Conservation (phyloP, 2,888 invertebrate species). For the Camptogramma bilineatum region DNA sequence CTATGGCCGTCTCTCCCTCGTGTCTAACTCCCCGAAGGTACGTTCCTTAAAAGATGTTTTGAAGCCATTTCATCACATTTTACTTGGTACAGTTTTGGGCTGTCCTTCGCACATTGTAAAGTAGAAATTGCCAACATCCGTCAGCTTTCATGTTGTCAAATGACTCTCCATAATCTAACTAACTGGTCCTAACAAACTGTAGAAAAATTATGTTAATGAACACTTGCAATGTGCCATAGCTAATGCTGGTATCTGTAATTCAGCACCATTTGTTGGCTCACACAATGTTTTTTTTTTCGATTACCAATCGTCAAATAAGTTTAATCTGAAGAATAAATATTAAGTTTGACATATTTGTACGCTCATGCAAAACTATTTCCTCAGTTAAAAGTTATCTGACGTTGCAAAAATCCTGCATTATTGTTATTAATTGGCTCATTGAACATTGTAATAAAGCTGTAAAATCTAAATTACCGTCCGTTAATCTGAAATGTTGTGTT, state of each 20-base stretch:
- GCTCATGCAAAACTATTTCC: too few species aligned
- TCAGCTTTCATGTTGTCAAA: too few species aligned
- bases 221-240: constrained; percentile 12
- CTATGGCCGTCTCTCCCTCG: constrained; percentile 79
- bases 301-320: not conserved
- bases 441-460: constrained; percentile 53
- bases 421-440: constrained; percentile 65
- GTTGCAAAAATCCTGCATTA: too few species aligned
- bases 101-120: not conserved
- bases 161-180: too few species aligned
- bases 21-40: constrained; percentile 74
- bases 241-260: constrained; percentile 11
- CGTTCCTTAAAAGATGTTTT: constrained; percentile 54
- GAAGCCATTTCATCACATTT: constrained; percentile 60
- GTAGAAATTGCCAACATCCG: not conserved
- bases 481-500: constrained; percentile 63
- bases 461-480: constrained; percentile 31
- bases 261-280: constrained; percentile 54
- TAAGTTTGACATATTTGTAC: too few species aligned
- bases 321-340: not conserved
- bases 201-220: too few species aligned
- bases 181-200: too few species aligned
- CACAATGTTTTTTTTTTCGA: constrained; percentile 56
- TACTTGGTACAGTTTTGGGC: constrained; percentile 5
- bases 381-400: too few species aligned